Base-by-base conservation (phyloP, 2,113 vertebrate species). In the Tychaedon coryphoeus region DNA sequence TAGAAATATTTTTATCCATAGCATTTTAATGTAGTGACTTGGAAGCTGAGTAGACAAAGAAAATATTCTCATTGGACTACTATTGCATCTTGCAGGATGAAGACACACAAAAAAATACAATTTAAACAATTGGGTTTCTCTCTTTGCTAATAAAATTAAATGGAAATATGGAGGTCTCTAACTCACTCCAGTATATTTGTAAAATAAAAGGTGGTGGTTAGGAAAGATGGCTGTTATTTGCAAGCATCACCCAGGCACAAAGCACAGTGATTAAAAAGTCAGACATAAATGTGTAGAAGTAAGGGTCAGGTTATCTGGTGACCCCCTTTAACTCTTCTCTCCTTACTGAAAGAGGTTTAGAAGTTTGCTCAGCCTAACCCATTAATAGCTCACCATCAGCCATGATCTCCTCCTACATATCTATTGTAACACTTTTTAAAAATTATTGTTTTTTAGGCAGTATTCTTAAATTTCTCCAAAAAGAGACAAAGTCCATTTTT, bases 251-350 rank as follows among this genome's bases (percentile, higher is more conserved):
- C 19, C 51, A 17, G n/a, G 43, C 10, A 6, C 34, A 31, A 38
- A 56, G 6, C 24, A 10, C 28, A 36, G 28, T 50, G 45, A 66
- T 67, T 83, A 40, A 78, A 74, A 13, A 60, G 18, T 8, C 22
- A 38, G 26, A 62, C 17, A 29, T 58, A 51, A 73, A 40, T 28
- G 26, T 17, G 42, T 40, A 57, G 69, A 66, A 76, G 26, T 67
- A 83, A 76, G 29, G 23, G 19, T 62, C 33, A 38, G 10, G 25
- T 71, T 79, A 64, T 54, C 61, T 62, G 19, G 12, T 71, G 28
- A 50, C 12, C 17, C 25, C 4, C 15, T 60, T 12, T 33, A 16
- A 56, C 0, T 0, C 29, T 88, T 50, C 16, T 64, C 2, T 79
- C 22, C 38, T 51, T 74, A 47, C 15, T 18, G 14, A 10, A 38